These are phyloP conservation scores for Eueremaeus valkanovi DNA, from an alignment of 2,888 invertebrate genomes.

Conservation along the genomic window DNA sequence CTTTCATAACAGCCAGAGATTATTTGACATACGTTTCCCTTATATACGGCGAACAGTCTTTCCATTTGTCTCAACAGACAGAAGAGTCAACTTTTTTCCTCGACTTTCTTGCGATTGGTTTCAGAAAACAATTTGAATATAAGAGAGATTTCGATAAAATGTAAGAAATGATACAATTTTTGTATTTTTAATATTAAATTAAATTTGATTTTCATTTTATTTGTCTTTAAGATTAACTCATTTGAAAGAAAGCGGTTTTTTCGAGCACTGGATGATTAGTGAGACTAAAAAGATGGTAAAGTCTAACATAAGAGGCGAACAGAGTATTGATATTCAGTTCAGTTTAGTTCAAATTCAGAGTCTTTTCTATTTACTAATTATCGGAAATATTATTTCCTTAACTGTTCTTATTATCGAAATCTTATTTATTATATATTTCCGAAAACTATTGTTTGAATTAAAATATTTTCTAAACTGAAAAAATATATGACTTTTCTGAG, in stretches of 20 bases:
- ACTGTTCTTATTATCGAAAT: neutral
- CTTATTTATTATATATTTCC: neutral
- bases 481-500: too few relatives aligned
- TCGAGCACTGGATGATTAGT: slow-evolving; percentile 18
- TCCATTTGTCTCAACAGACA: slow-evolving; percentile 40
- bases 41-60: slow-evolving; percentile 37
- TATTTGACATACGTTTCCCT: neutral
- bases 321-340: neutral
- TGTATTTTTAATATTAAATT: neutral
- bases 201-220: neutral
- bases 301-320: neutral
- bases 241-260: slow-evolving; percentile 21
- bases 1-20: slow-evolving; percentile 4
- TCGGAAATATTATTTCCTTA: slow-evolving; percentile 17
- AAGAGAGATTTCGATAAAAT: neutral
- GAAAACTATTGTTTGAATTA: too few relatives aligned
- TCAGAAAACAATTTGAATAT: slow-evolving; percentile 10
- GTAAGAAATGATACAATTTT: neutral
- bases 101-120: slow-evolving; percentile 11
- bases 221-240: neutral
- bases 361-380: slow-evolving; percentile 22
- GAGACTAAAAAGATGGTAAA: neutral
- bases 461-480: too few relatives aligned
- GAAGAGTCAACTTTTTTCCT: slow-evolving; percentile 13
- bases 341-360: slow-evolving; percentile 25